Evolutionary conservation across 2,113 vertebrate genomes (phyloP).

Genomic region (Sturnus vulgaris): DNA sequence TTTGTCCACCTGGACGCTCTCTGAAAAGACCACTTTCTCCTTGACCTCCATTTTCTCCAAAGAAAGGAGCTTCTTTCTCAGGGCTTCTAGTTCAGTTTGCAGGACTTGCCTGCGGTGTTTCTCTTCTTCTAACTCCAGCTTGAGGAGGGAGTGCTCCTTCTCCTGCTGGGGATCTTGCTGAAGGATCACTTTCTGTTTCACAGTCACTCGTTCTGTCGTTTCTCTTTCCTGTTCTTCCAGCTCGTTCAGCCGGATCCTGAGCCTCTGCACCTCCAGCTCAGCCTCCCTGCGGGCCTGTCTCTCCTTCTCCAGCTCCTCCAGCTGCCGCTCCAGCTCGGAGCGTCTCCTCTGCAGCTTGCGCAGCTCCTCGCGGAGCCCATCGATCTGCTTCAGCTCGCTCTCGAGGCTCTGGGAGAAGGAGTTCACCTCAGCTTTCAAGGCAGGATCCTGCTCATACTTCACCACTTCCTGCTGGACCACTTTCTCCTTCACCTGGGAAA

Average conservation of each 20-base stretch:
- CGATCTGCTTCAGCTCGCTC: slow-evolving; percentile 86
- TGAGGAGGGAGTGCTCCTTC: slow-evolving; percentile 89
- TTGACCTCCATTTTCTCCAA: slow-evolving; percentile 89
- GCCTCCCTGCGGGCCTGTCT: slow-evolving; percentile 86
- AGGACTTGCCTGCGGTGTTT: slow-evolving; percentile 82
- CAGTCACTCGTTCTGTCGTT: slow-evolving; percentile 88
- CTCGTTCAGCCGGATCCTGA: slow-evolving; percentile 80
- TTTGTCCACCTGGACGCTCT: slow-evolving; percentile 91
- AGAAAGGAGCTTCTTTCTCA: slow-evolving; percentile 79
- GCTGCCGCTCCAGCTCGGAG: slow-evolving; percentile 85
- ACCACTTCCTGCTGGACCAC: slow-evolving; percentile 91
- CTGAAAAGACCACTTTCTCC: slow-evolving; percentile 92
- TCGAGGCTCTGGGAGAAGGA: slow-evolving; percentile 83
- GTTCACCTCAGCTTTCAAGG: slow-evolving; percentile 83
- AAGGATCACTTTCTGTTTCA: slow-evolving; percentile 93
- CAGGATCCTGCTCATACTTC: slow-evolving; percentile 85
- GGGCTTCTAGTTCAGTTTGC: slow-evolving; percentile 84
- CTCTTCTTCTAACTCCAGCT: slow-evolving; percentile 89
- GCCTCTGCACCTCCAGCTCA: slow-evolving; percentile 89
- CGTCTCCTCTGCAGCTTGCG: slow-evolving; percentile 81
- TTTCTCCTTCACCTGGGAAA: slow-evolving; percentile 87
- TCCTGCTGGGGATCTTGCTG: slow-evolving; percentile 96
- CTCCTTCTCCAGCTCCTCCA: slow-evolving; percentile 89
- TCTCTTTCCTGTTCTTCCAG: slow-evolving; percentile 86
- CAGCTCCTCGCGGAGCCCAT: slow-evolving; percentile 82